Percentiles rank a stretch among this genome's conserved stretches.
Evolutionary conservation across 1,140 invertebrate species (phyloP).

Genomic region (Planococcus citri): DNA sequence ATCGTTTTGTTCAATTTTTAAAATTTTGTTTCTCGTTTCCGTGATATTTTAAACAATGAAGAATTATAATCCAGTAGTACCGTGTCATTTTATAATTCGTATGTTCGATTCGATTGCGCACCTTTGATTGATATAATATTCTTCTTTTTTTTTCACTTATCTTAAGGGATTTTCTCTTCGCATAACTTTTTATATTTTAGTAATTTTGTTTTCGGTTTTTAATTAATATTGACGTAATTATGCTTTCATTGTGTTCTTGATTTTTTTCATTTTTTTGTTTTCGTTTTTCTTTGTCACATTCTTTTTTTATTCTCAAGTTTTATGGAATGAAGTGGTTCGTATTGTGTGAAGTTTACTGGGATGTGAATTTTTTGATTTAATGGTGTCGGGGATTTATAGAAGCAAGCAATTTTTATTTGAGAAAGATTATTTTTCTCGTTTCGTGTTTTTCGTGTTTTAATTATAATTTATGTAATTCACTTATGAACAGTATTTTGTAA

Average conservation of each 20-base stretch:
- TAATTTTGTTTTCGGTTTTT: background rate
- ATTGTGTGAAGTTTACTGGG: background rate
- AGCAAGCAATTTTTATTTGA: background rate
- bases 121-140: too few relatives aligned
- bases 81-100: too few relatives aligned
- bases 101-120: background rate
- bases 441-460: background rate
- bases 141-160: background rate
- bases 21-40: too few relatives aligned
- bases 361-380: background rate
- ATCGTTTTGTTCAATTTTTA: too few relatives aligned
- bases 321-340: background rate
- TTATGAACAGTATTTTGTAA: slow-evolving; percentile 2
- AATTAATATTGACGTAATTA: background rate
- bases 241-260: slow-evolving; percentile 3
- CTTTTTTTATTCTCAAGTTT: background rate
- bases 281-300: background rate
- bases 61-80: too few relatives aligned
- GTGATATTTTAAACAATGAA: too few relatives aligned
- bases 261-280: background rate
- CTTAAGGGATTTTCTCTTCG: background rate
- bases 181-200: background rate
- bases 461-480: background rate
- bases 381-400: background rate
- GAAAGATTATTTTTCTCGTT: background rate